These are phyloP conservation scores for Aviceda subcristata DNA, from an alignment of 2,113 vertebrate genomes.

Conservation along the genomic window DNA sequence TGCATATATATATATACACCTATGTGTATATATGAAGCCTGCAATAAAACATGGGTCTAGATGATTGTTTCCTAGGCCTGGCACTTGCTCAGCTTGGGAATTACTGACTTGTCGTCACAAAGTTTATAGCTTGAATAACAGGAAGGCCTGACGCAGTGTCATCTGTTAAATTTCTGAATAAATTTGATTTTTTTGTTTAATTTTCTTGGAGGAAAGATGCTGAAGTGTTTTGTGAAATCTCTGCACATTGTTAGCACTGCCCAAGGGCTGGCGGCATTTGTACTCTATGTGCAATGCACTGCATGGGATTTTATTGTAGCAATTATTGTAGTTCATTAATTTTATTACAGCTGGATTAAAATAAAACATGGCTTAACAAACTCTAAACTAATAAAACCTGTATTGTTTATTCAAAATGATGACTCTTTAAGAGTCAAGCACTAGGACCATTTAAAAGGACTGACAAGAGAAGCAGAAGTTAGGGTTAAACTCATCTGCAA, in stretches of 20 bases:
- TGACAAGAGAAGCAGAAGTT: not conserved
- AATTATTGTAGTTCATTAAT: slow-evolving; percentile 64
- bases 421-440: not conserved
- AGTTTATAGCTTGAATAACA: not conserved
- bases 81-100: not conserved
- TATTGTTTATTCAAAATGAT: slow-evolving; percentile 30
- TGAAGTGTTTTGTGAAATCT: not conserved
- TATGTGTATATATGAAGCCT: not conserved
- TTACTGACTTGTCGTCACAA: not conserved
- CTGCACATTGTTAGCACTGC: not conserved
- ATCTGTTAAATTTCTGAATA: not conserved
- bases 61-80: not conserved
- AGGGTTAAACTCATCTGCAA: not conserved
- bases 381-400: slow-evolving; percentile 43
- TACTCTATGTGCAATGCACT: not conserved
- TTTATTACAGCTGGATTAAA: slow-evolving; percentile 56
- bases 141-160: not conserved
- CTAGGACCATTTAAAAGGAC: not conserved
- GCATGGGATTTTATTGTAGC: slow-evolving; percentile 35
- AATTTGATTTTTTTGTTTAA: not conserved
- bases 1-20: not conserved
- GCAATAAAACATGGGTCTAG: not conserved
- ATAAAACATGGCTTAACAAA: slow-evolving; percentile 61
- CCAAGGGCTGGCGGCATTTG: not conserved
- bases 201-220: not conserved